Base-by-base conservation (phyloP, 2,113 vertebrate genomes). In the Nothocercus nigrocapillus region DNA sequence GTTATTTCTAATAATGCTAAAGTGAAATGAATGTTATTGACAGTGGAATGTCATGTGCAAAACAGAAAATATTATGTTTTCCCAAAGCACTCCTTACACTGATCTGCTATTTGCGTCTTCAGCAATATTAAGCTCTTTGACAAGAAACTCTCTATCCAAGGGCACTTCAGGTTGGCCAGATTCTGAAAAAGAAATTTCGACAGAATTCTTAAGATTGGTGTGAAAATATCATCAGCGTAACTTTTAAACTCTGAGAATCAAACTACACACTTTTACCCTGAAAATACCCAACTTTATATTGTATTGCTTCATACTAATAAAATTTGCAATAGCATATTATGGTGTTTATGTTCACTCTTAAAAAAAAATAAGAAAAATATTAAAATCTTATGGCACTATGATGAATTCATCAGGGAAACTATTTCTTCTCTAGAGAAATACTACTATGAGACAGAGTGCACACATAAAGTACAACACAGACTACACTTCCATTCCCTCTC, bases 141-240 rank as follows among this genome's bases (percentile, higher is more conserved):
- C 98, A 95, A 99, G 97, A 97, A 99, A 99, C 49, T 98, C 96
- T 96, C 99, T 98, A 84, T 99, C 99, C 97, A 99, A 88, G 13
- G 99, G 98, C 94, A 98, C 96, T 77, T 98, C 97, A 63, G 99
- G 98, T 96, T 99, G 99, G 79, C 99, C 98, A 5, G 99, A 98
- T 89, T 99, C 99, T 99, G 95, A 75, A 94, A 97, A 78, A 82
- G 27, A 96, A 10, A 88, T 69, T 85, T 70, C n/a, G 58, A 67
- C 42, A 13, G 82, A 82, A 87, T 95, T 63, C 61, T 91, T 93
- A 94, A 51, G 34, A 89, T 32, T 22, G 11, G 20, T 77, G 80
- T 82, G 82, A 91, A 90, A 92, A n/a, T 7, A 49, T 54, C 44
- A 90, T 9, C 5, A 21, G 53, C 44, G 19, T 64, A 79, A 47